Conservation (phyloP, 2,888 invertebrate genomes). For the Mechanitis messenoides region DNA sequence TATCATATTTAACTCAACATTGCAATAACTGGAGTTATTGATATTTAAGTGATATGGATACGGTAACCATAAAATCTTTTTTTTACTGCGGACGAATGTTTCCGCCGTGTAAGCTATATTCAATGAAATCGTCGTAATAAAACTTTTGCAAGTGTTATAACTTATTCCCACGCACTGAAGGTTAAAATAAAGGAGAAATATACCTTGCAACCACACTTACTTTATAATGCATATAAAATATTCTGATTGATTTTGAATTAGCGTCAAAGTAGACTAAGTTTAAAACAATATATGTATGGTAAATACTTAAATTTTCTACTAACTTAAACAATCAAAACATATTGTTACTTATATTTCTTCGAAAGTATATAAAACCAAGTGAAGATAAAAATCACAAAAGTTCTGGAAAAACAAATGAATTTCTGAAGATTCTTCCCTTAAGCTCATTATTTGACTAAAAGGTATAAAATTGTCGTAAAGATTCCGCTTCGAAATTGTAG, state of each 20-base stretch:
- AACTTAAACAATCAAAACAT: no score
- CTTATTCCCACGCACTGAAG: constrained; percentile 18
- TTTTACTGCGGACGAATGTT: constrained; percentile 32
- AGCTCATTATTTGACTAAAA: constrained; percentile 26
- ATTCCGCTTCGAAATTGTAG: constrained; percentile 20
- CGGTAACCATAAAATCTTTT: constrained; percentile 29
- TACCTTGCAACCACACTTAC: not conserved
- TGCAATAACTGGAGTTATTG: constrained; percentile 9
- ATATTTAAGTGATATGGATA: constrained; percentile 9
- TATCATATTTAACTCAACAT: constrained; percentile 1
- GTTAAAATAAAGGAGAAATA: constrained; percentile 11
- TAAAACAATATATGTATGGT: no score
- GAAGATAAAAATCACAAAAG: not conserved
- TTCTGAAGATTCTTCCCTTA: constrained; percentile 8
- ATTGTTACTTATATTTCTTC: no score
- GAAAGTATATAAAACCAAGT: not conserved
- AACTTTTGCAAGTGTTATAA: constrained; percentile 25
- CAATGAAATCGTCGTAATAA: constrained; percentile 34
- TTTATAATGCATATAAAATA: not conserved
- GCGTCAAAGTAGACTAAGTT: no score
- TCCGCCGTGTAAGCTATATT: constrained; percentile 35
- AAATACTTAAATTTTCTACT: no score
- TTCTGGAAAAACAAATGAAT: not conserved
- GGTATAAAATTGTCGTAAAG: constrained; percentile 28
- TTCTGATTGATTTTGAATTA: not conserved